Evolutionary conservation across 2,888 invertebrate genomes (phyloP), one percentile per base, ranked within the genome.

Genomic region (Napeogenes sylphis): DNA sequence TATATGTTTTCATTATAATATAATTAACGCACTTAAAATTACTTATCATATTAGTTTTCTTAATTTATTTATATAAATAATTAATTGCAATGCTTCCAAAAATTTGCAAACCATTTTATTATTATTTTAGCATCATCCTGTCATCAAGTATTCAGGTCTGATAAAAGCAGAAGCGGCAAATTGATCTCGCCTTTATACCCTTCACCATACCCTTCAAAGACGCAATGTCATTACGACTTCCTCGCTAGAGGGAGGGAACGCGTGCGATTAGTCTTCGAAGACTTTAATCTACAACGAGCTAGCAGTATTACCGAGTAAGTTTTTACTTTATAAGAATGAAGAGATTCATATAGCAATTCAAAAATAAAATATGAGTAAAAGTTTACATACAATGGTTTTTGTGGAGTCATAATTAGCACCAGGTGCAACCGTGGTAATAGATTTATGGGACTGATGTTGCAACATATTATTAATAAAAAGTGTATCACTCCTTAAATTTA

Each of bases 211-310:
- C 95, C 95, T 10, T 89, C 94, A 66, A 93, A 94, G 82, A 93
- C 95, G 70, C 93, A 94, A 75, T 98, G 98, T 88, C 94, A 95
- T 76, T 98, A 97, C 84, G 96, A 97, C 81, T 98, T 98, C 83
- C 93, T 94, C 75, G 97, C 97, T 30, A 91, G 94, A 62, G 95
- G 95, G 47, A 93, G 94, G 71, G 97, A 98, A 83, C 87, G 96
- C 70, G 94, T 98, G 56, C 94, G 95, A 84, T 93, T 98, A 69
- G 92, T 94, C 70, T 97, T 97, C 83, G 94, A 94, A 75, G 95
- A 96, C 83, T 97, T 97, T 85, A 94, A 94, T 82, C 91, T 96
- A 71, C 94, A 94, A 81, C 92, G 93, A 82, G 91, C 93, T 60
- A 89, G 92, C 57, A 91, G 91, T 74, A 91, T 91, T 73, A 81